A percentile compares a stretch with the other conserved stretches of the same genome.
phyloP scores from a whole-genome alignment of 2,113 vertebrate species.

The Pan paniscus region DNA sequence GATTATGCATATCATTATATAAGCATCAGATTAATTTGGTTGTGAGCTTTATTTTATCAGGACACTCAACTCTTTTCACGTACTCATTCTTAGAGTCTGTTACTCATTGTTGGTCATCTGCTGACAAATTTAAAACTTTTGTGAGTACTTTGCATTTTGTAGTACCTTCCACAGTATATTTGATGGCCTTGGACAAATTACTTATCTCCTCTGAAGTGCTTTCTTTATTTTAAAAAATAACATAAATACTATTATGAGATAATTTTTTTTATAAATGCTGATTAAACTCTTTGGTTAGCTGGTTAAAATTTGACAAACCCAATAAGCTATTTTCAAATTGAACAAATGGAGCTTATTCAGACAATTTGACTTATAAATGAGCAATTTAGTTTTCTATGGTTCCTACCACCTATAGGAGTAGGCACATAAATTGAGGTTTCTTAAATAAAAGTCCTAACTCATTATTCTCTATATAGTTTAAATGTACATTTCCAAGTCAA shows the following conservation, averaged over 20 bases:
- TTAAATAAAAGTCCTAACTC: neutral
- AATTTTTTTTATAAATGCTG: neutral
- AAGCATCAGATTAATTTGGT: conserved; percentile 54
- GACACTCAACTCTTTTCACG: neutral
- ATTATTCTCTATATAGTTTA: neutral
- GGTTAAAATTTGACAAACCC: neutral
- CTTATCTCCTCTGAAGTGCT: neutral
- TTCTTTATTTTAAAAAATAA: neutral
- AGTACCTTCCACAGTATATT: neutral
- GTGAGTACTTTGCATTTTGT: neutral
- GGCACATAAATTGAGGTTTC: neutral
- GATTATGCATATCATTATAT: conserved; percentile 54
- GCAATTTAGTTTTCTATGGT: neutral
- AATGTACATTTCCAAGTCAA: neutral
- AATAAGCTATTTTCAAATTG: neutral
- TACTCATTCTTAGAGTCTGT: neutral
- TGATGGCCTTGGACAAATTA: neutral
- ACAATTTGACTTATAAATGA: neutral
- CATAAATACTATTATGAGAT: neutral
- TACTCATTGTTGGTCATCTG: neutral
- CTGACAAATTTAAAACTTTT: neutral
- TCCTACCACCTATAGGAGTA: neutral
- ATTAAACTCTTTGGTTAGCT: neutral
- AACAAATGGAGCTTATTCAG: neutral
- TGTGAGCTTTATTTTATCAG: conserved; percentile 42